Evolutionary conservation across 2,113 vertebrate species (phyloP), one percentile per base, ranked within the genome.

Genomic region (Oplegnathus fasciatus): DNA sequence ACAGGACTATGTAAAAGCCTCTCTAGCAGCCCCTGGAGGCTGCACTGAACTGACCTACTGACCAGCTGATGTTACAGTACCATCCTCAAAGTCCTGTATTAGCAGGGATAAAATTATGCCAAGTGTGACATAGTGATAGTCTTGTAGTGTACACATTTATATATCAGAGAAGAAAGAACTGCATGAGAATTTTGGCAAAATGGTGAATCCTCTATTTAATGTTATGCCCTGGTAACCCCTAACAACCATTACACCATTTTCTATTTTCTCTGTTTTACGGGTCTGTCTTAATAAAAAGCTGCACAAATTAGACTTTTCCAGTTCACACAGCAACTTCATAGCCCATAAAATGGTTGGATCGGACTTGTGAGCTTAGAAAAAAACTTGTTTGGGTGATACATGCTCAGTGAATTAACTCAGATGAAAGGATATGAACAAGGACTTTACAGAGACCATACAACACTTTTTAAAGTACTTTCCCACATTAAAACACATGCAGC

Each of bases 231-330:
- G 55, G 66, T 78, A 32, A 71, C 40, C 57, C 65, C 58, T 26
- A 40, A 65, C 74, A 81, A 84, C 30, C 1, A 46, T 70, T n/a
- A 50, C 58, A 54, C 1, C 6, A 69, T 81, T 48, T 89, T 85
- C 79, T 85, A 61, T 87, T 79, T 73, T 75, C 26, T 67, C 34
- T 34, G 6, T 65, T 85, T 89, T 84, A 88, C 44, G 9, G 83
- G 75, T 74, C 48, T 26, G 72, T 34, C 14, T 73, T 77, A 52
- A 61, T 54, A 54, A 73, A 61, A n/a, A 54, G 61, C 60, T 74
- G 48, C 46, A 50, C n/a, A 71, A 61, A 74, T 75, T 62, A 26
- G 22, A 78, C 37, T 69, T 60, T 65, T 58, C 26, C 54, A 64
- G 57, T 80, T 55, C 69, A 44, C 54, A 67, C 42, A 71, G 60